These are phyloP conservation scores for Dendropsophus ebraccatus DNA, from an alignment of 2,113 vertebrate species.

Conservation along the genomic window DNA sequence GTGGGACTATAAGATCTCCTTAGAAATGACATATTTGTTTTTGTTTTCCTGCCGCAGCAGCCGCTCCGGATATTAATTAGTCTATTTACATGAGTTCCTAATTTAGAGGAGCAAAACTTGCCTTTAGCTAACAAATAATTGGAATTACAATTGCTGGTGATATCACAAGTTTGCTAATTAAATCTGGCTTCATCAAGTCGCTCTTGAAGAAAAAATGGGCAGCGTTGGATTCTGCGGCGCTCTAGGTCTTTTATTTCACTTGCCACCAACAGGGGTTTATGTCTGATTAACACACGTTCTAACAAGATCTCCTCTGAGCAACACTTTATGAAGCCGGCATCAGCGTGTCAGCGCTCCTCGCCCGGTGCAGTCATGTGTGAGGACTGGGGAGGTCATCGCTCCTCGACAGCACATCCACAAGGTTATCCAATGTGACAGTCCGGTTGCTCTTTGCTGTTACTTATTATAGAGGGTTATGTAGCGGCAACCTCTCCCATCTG, in stretches of 20 bases:
- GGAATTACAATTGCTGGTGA: conserved; percentile 77
- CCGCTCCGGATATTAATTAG: conserved; percentile 83
- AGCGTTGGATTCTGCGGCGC: conserved; percentile 52
- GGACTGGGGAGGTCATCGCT: too few relatives aligned
- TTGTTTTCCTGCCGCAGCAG: conserved; percentile 76
- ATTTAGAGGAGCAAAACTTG: conserved; percentile 75
- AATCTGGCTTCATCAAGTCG: conserved; percentile 75
- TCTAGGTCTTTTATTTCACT: conserved; percentile 57
- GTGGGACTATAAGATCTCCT: conserved; percentile 70
- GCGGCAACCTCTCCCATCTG: too few relatives aligned
- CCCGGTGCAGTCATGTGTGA: too few relatives aligned
- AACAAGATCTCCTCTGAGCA: conserved; percentile 20
- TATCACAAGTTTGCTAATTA: conserved; percentile 79
- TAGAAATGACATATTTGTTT: conserved; percentile 78
- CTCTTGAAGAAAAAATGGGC: conserved; percentile 73
- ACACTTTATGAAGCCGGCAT: not conserved
- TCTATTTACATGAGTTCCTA: conserved; percentile 82
- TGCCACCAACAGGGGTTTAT: conserved; percentile 47
- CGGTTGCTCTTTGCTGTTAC: too few relatives aligned
- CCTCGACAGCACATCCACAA: not conserved
- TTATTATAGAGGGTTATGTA: too few relatives aligned
- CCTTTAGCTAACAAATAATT: conserved; percentile 82
- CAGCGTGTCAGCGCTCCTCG: too few relatives aligned
- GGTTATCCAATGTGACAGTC: too few relatives aligned
- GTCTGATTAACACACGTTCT: not conserved